These are phyloP conservation scores for Alviniconcha strummeri DNA, from an alignment of 2,888 invertebrate species.

Conservation along the genomic window DNA sequence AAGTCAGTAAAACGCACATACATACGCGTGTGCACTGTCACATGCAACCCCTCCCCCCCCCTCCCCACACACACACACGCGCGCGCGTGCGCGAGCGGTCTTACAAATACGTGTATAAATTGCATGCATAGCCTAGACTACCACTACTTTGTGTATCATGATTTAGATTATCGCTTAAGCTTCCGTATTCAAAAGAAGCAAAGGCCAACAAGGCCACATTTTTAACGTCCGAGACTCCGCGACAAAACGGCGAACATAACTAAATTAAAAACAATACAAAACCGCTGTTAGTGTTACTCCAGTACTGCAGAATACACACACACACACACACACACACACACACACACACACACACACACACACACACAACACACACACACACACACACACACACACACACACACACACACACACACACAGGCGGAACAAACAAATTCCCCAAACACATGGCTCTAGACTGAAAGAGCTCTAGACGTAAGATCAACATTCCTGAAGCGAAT, in stretches of 20 bases:
- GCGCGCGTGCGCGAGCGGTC: background rate
- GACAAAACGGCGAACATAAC: too few species aligned
- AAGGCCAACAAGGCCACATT: background rate
- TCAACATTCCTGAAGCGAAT: background rate
- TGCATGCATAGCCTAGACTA: too few species aligned
- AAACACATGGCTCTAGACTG: too few species aligned
- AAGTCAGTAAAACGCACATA: background rate
- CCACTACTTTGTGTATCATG: too few species aligned
- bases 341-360: conserved; percentile 1
- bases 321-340: background rate
- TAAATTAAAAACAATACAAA: too few species aligned
- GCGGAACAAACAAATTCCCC: too few species aligned
- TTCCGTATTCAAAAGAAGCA: too few species aligned
- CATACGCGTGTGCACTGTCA: background rate
- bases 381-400: conserved; percentile 1
- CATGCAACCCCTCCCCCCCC: background rate
- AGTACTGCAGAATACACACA: background rate
- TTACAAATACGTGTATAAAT: too few species aligned
- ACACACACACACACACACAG: background rate
- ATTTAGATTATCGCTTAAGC: too few species aligned
- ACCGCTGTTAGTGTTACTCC: background rate
- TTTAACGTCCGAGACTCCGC: too few species aligned
- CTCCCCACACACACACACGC: background rate
- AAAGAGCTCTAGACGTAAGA: background rate
- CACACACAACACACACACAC: background rate